Conservation (phyloP, 2,113 vertebrate species). For the Hyla sarda region DNA sequence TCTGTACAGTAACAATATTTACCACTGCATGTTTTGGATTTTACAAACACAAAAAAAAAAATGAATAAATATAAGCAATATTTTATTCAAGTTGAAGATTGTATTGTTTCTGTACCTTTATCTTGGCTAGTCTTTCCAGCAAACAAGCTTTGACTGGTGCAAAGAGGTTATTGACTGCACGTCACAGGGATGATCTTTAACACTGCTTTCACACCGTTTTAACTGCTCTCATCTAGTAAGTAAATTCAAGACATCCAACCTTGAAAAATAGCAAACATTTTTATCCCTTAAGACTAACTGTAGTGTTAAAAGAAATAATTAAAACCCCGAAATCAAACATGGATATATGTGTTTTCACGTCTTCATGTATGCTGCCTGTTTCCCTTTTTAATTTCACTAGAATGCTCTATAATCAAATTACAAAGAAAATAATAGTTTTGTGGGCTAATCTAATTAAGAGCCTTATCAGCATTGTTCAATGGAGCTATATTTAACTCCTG, state of each 20-base stretch:
- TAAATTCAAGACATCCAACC: slow-evolving; percentile 31
- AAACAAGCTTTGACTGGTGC: no score
- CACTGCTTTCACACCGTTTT: background rate
- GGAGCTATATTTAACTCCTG: slow-evolving; percentile 29
- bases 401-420: slow-evolving; percentile 35
- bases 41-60: no score
- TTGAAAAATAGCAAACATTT: slow-evolving; percentile 20
- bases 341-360: background rate
- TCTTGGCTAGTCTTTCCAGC: no score
- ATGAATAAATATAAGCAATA: no score
- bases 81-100: no score
- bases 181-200: slow-evolving; percentile 12
- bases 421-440: slow-evolving; percentile 22
- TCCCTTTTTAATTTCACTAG: background rate
- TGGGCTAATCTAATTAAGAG: slow-evolving; percentile 42
- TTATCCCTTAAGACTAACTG: background rate
- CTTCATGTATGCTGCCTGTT: background rate
- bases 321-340: slow-evolving; percentile 14
- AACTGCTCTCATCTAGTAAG: background rate
- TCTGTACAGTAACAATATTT: no score
- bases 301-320: background rate
- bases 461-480: slow-evolving; percentile 24
- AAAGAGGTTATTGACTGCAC: background rate
- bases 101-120: no score
- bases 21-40: no score